Percentiles rank a stretch among this genome's conserved stretches.
These are phyloP conservation scores for Phaedon cochleariae DNA, from an alignment of 2,888 invertebrate species.

Conservation along the genomic window DNA sequence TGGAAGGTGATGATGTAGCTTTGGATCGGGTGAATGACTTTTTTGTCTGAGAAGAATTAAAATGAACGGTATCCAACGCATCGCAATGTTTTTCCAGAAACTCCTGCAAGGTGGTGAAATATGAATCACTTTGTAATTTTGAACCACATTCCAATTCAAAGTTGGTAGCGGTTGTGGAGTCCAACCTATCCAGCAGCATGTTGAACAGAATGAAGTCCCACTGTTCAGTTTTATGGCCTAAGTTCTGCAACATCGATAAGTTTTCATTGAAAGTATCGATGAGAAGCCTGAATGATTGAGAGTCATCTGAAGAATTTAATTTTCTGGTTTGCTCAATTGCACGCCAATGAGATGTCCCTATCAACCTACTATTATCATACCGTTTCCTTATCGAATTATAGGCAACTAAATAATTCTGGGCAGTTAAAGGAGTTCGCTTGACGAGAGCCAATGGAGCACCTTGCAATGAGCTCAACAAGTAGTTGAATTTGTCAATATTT, in stretches of 20 bases:
- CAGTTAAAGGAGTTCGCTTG: background rate
- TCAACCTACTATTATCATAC: background rate
- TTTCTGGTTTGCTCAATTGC: background rate
- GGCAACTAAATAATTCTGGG: background rate
- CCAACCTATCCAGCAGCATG: background rate
- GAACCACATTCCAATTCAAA: background rate
- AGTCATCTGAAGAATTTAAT: background rate
- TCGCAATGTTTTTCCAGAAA: background rate
- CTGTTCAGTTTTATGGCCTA: background rate
- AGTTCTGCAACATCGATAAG: too few species aligned
- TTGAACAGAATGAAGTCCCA: background rate
- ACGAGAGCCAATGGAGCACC: background rate
- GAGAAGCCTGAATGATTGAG: background rate
- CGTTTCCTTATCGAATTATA: background rate
- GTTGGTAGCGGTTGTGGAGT: background rate
- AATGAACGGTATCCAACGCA: background rate
- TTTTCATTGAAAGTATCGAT: background rate
- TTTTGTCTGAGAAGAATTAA: background rate
- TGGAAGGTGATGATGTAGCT: background rate
- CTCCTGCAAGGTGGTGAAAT: background rate
- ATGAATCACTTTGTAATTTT: background rate
- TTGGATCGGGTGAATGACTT: background rate
- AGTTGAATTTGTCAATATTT: too few species aligned
- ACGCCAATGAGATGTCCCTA: background rate
- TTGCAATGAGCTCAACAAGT: too few species aligned